Evolutionary conservation across 2,113 vertebrate species (phyloP), one percentile per base, ranked within the genome.

Genomic region (Lethenteron camtschaticum): DNA sequence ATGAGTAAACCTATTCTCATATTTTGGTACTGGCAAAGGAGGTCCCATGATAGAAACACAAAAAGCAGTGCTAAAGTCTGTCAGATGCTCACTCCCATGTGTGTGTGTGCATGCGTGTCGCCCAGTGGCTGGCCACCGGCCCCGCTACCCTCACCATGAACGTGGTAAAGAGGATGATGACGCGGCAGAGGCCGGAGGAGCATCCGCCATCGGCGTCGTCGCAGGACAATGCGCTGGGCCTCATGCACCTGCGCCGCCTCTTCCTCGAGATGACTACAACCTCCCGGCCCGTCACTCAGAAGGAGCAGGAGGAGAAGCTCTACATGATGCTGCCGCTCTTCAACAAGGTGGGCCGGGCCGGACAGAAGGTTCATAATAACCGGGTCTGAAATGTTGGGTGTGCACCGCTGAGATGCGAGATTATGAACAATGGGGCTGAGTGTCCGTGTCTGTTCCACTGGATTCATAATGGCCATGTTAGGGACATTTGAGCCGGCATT

Each of bases 151-250:
- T 69, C 76, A n/a, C 14, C 1, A 99, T 99, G 94, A 99, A 99
- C 82, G 92, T 99, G 90, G 89, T 99, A 81, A 99, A 99, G 77
- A 86, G 94, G 79, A 96, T 99, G 77, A 99, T 99, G 92, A 91
- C 90, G 72, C 85, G 94, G 76, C 92, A 90, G 0, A 80, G 94
- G 80, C 91, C 95, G 81, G 94, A 99, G 73, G 94, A 99, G 79
- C 41, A 41, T 41, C 41, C 41, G 41, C 41, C 41, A 41, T 41
- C 41, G 41, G 96, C 92, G 76, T 96, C 90, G 75, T 92, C 92
- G 0, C 94, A 99, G 77, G 94, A 99, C 80, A 99, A 99, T 0
- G 92, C 94, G 0, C 81, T 99, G 72, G 94, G 94, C 57, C 80
- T 99, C 72, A 99, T 99, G 94, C 94, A 99, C 75, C 82, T 99